A percentile compares a stretch with the other conserved stretches of the same genome.
Conservation (phyloP, 2,797 vertebrate genomes). For the Gymnopithys bicolor region DNA sequence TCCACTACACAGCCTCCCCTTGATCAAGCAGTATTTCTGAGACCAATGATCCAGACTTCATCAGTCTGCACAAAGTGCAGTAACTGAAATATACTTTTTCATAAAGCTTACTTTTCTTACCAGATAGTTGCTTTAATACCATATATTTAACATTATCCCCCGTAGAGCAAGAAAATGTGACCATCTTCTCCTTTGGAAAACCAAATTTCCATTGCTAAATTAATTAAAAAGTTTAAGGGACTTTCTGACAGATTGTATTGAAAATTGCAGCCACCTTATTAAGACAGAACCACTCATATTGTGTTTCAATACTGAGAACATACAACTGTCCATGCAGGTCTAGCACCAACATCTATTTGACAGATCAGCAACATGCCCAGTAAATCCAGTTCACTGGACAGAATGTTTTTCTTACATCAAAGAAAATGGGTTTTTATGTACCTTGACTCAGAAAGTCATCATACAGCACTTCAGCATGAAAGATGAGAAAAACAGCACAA, state of each 20-base stretch:
- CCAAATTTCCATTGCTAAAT: background rate
- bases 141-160: background rate
- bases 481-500: background rate
- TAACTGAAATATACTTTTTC: background rate
- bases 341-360: background rate
- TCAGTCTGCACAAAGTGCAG: background rate
- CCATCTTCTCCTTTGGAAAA: background rate
- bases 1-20: background rate
- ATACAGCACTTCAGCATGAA: conserved; percentile 33
- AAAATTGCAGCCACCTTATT: conserved; percentile 24
- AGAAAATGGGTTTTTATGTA: conserved; percentile 21
- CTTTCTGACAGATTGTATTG: background rate
- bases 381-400: conserved; percentile 42
- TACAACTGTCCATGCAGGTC: conserved; percentile 35
- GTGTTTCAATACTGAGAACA: background rate
- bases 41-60: background rate
- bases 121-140: background rate
- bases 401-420: conserved; percentile 54
- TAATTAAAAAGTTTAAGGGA: conserved; percentile 1
- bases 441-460: conserved; percentile 38
- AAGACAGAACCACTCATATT: conserved; percentile 17
- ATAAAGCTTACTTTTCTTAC: background rate
- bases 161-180: background rate
- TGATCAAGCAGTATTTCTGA: background rate
- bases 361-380: background rate